These are phyloP conservation scores for Rhagoletis pomonella DNA, from an alignment of 1,140 invertebrate species.

Conservation along the genomic window DNA sequence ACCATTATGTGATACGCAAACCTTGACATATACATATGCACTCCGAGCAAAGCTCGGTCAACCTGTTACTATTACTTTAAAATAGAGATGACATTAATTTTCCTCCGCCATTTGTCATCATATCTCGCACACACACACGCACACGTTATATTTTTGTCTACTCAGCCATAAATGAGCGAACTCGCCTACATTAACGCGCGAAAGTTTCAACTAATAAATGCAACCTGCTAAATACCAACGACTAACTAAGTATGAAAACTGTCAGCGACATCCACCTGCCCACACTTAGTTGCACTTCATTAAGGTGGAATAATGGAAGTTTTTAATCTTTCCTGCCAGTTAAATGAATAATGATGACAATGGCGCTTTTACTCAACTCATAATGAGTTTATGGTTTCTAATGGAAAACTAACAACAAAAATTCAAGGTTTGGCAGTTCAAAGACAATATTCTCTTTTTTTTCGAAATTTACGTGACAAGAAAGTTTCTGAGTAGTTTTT, in stretches of 20 bases:
- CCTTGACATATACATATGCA: too few relatives aligned
- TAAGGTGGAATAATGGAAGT: not conserved
- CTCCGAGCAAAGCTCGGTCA: too few relatives aligned
- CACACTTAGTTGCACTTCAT: not conserved
- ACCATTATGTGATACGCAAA: too few relatives aligned
- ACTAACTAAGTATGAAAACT: not conserved
- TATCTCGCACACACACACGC: too few relatives aligned
- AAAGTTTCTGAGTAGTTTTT: too few relatives aligned
- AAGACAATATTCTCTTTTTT: not conserved
- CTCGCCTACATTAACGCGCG: not conserved
- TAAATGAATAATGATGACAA: conserved; percentile 38
- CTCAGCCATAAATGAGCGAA: not conserved
- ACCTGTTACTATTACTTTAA: not conserved
- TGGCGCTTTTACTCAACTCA: not conserved
- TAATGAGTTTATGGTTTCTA: conserved; percentile 12
- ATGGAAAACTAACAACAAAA: not conserved
- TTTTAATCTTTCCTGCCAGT: not conserved
- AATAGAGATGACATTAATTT: not conserved
- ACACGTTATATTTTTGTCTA: not conserved
- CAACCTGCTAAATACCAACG: not conserved
- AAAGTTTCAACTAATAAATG: not conserved
- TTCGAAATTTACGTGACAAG: too few relatives aligned
- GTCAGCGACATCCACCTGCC: not conserved
- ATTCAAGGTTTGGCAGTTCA: not conserved
- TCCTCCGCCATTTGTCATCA: not conserved